Evolutionary conservation across 1,140 invertebrate genomes (phyloP).

Genomic region (Nephila pilipes): DNA sequence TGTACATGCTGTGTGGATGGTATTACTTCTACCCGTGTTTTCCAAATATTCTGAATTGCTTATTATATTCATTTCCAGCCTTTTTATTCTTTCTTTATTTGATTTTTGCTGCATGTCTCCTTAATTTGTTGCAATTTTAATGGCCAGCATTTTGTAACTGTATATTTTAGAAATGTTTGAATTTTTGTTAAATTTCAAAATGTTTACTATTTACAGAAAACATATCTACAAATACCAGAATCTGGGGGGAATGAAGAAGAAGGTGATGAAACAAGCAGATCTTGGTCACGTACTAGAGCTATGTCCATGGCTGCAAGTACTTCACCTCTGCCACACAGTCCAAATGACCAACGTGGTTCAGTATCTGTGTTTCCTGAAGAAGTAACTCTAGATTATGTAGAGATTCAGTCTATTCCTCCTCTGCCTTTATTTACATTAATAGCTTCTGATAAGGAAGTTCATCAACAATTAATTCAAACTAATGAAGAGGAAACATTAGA

Average conservation of each 20-base stretch:
- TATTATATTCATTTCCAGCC: too few relatives aligned
- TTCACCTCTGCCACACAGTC: conserved; percentile 81
- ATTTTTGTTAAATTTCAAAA: background rate
- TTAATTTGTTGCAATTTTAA: too few relatives aligned
- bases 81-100: too few relatives aligned
- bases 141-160: too few relatives aligned
- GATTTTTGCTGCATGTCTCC: too few relatives aligned
- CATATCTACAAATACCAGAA: conserved; percentile 71
- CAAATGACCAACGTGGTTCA: conserved; percentile 82
- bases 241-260: conserved; percentile 70
- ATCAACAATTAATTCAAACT: conserved; percentile 71
- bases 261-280: conserved; percentile 57
- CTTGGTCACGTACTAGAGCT: conserved; percentile 92
- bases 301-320: conserved; percentile 84
- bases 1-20: too few relatives aligned
- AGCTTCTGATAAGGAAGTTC: conserved; percentile 92
- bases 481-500: conserved; percentile 67
- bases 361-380: conserved; percentile 89
- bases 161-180: background rate
- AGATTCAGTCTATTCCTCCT: conserved; percentile 97
- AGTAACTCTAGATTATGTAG: conserved; percentile 95
- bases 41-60: too few relatives aligned
- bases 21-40: too few relatives aligned
- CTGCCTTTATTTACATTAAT: conserved; percentile 97
- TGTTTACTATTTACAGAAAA: conserved; percentile 68